Evolutionary conservation across 2,888 invertebrate genomes (phyloP), one percentile per base, ranked within the genome.

Genomic region (Meteorus colon): DNA sequence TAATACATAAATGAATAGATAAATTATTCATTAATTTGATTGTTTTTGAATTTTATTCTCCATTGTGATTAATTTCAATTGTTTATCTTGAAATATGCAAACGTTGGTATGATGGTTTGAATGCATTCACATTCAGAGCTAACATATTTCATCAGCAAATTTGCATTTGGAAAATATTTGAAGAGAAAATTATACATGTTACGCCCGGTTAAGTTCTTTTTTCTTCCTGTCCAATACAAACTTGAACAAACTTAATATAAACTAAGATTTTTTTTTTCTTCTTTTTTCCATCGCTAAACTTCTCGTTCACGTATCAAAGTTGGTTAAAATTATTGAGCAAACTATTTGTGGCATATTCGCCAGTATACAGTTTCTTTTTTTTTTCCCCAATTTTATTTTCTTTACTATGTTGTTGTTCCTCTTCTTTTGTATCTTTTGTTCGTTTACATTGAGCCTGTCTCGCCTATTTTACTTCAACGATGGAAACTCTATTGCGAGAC

Each of bases 261-360:
- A 45, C 16, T 16, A 27, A 16, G 0, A 12, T 6, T 65, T 48
- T 48, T n/a, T 16, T 37, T 16, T 65, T 37, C 14, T 16, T 6
- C 16, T 31, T 55, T 73, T 34, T 55, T 55, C n/a, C 16, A 29
- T 12, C 10, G 14, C 14, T 29, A 14, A n/a, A 31, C 4, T 62
- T 34, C n/a, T 31, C 16, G 8, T 62, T 62, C n/a, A 34, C 29
- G n/a, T 34, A 62, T 34, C 14, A n/a, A 55, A 63, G 55, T 65
- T 73, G 51, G 16, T 65, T 63, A 51, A 73, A 63, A 73, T 65
- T 73, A 65, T 73, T 65, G 65, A 73, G 65, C 51, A 55, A 65
- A 65, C 73, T 63, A 73, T 73, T 73, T 65, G 55, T 37, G 48
- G 55, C 19, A 51, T 59, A 55, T 6, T 55, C 19, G 1, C 19